These are phyloP conservation scores for Beris morrisii DNA, from an alignment of 2,888 invertebrate genomes.

Conservation along the genomic window DNA sequence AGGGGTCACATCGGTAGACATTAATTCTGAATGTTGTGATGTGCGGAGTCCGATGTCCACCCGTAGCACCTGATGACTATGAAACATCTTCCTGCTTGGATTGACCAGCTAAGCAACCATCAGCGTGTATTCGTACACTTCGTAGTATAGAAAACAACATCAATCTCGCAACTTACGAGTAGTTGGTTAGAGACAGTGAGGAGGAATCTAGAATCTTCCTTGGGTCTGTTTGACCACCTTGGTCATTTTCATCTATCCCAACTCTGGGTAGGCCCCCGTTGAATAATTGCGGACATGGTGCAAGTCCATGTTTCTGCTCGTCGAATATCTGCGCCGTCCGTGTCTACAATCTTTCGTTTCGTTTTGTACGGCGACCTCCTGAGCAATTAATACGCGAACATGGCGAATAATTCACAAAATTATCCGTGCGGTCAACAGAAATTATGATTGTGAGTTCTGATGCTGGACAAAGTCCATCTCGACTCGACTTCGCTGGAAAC, in stretches of 20 bases:
- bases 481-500: not conserved
- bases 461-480: not conserved
- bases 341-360: conserved; percentile 21
- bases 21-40: conserved; percentile 20
- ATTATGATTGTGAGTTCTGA: not conserved
- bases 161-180: not conserved
- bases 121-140: not conserved
- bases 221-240: conserved; percentile 20
- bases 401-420: conserved; percentile 26
- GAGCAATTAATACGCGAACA: conserved; percentile 29
- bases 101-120: not conserved
- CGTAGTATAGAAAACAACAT: not conserved
- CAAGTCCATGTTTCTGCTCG: conserved; percentile 30
- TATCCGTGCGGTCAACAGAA: conserved; percentile 11
- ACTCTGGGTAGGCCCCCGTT: conserved; percentile 9
- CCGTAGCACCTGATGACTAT: conserved; percentile 23
- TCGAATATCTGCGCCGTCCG: conserved; percentile 21
- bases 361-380: conserved; percentile 19
- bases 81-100: not conserved
- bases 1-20: conserved; percentile 28
- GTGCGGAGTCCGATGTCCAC: conserved; percentile 12
- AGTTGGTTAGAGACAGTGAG: not conserved
- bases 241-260: conserved; percentile 19
- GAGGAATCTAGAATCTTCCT: conserved; percentile 10
- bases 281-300: conserved; percentile 30